Conservation (phyloP, 2,113 vertebrate genomes). For the Xenus cinereus region DNA sequence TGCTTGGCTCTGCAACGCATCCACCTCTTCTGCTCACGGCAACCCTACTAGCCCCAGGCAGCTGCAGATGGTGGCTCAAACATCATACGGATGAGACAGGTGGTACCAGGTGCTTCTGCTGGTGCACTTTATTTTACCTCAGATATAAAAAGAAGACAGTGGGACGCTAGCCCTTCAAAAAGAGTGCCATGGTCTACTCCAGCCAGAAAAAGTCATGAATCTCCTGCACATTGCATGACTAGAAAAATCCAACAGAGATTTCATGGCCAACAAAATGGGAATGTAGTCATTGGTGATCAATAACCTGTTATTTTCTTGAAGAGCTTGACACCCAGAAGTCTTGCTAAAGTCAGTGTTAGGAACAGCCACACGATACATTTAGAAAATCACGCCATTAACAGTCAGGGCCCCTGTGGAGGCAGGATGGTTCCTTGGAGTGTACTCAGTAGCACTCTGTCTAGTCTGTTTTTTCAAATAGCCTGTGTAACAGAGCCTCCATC, state of each 20-base stretch:
- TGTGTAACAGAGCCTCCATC: background rate
- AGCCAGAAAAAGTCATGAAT: background rate
- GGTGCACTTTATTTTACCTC: background rate
- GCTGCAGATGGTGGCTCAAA: background rate
- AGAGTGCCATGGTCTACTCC: background rate
- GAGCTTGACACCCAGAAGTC: background rate
- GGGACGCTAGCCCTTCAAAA: background rate
- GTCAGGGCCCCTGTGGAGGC: background rate
- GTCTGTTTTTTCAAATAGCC: background rate
- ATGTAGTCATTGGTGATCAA: background rate
- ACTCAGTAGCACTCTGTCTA: background rate
- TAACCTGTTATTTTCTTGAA: background rate
- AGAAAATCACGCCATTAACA: background rate
- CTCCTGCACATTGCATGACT: background rate
- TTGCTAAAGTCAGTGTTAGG: background rate
- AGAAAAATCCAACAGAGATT: background rate
- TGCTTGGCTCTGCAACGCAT: background rate
- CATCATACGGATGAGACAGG: background rate
- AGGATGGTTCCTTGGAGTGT: background rate
- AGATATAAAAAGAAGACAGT: background rate
- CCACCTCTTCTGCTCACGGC: background rate
- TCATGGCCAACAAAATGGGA: background rate
- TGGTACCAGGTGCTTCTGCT: background rate
- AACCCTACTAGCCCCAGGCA: background rate
- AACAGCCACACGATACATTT: background rate